A percentile compares a stretch with the other conserved stretches of the same genome.
Evolutionary conservation across 2,888 invertebrate genomes (phyloP).

Genomic region (Meliscaeva auricollis): DNA sequence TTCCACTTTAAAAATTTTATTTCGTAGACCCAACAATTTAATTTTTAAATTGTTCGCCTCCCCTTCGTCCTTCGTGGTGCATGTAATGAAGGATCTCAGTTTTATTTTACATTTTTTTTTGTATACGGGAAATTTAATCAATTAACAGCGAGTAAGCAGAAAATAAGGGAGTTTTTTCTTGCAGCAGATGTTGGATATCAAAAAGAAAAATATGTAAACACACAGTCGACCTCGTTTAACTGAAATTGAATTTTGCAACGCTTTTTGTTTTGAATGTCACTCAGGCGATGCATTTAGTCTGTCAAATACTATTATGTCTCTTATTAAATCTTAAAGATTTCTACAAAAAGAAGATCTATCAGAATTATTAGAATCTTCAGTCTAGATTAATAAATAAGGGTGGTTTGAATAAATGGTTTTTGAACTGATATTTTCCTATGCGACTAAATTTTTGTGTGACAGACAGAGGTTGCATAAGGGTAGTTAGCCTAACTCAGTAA

Average conservation of each 20-base stretch:
- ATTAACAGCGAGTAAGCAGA: slow-evolving; percentile 58
- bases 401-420: too few relatives aligned
- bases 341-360: too few relatives aligned
- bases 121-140: slow-evolving; percentile 68
- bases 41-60: slow-evolving; percentile 33
- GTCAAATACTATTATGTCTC: too few relatives aligned
- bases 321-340: too few relatives aligned
- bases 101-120: slow-evolving; percentile 7
- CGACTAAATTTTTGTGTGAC: too few relatives aligned
- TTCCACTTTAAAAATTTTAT: slow-evolving; percentile 53
- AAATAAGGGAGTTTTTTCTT: slow-evolving; percentile 8
- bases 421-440: too few relatives aligned
- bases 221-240: slow-evolving; percentile 24
- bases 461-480: too few relatives aligned
- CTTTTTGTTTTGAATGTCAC: background rate
- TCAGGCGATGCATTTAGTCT: too few relatives aligned
- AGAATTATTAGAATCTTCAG: too few relatives aligned
- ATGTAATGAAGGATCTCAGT: slow-evolving; percentile 22
- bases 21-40: slow-evolving; percentile 49
- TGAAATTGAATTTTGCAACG: background rate
- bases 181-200: background rate
- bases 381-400: too few relatives aligned
- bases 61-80: slow-evolving; percentile 10
- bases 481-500: too few relatives aligned
- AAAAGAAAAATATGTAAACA: slow-evolving; percentile 12